A percentile compares a stretch with the other conserved stretches of the same genome.
Conservation (phyloP, 1,140 invertebrate genomes). For the Anastatus disparis region DNA sequence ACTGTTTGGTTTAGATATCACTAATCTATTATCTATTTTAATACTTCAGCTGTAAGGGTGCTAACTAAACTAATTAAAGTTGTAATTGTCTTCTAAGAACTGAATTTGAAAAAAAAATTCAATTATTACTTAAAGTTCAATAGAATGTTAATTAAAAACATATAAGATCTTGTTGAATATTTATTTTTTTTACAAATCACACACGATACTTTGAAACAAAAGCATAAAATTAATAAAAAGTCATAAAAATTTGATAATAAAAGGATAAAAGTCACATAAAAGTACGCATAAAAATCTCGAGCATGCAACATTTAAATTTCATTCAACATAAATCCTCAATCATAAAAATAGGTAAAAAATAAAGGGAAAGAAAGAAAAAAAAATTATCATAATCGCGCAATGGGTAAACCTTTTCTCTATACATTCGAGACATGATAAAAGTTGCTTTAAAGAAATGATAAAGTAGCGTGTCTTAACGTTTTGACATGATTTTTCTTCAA, state of each 20-base stretch:
- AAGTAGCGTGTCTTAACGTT: conserved; percentile 20
- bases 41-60: too few species aligned
- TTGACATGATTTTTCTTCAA: conserved; percentile 31
- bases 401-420: too few species aligned
- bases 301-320: neutral
- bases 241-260: too few species aligned
- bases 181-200: too few species aligned
- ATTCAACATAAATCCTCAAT: conserved; percentile 3
- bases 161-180: too few species aligned
- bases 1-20: too few species aligned
- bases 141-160: neutral
- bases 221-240: too few species aligned
- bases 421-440: conserved; percentile 7
- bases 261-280: too few species aligned
- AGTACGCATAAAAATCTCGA: neutral
- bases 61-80: conserved; percentile 21
- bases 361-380: too few species aligned
- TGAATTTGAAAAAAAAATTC: neutral
- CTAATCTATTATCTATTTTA: too few species aligned
- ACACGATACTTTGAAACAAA: too few species aligned
- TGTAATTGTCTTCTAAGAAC: neutral
- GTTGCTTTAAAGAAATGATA: conserved; percentile 20
- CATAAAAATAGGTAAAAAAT: conserved; percentile 25
- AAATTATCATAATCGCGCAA: conserved; percentile 26
- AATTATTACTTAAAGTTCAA: neutral